phyloP scores from a whole-genome alignment of 2,888 invertebrate species.

The Andrena fulva region DNA sequence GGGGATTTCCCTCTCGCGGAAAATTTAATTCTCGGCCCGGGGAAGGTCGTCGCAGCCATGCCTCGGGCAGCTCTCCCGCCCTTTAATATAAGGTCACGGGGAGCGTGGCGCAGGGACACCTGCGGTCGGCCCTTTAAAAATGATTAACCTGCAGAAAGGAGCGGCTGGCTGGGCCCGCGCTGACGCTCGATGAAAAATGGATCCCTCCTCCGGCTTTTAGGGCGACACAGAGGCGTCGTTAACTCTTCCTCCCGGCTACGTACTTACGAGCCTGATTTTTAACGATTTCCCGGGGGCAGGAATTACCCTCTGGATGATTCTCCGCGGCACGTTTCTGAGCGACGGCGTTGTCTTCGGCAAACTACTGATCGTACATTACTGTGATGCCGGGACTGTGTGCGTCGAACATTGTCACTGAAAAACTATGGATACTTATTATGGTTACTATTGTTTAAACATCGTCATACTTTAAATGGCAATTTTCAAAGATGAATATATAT shows the following conservation, averaged over 20 bases:
- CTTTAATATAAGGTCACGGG: slow-evolving; percentile 62
- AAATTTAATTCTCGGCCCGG: slow-evolving; percentile 73
- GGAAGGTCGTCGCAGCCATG: slow-evolving; percentile 56
- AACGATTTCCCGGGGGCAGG: slow-evolving; percentile 31
- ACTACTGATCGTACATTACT: slow-evolving; percentile 1
- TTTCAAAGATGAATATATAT: too few relatives aligned
- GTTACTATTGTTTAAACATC: too few relatives aligned
- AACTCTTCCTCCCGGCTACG: slow-evolving; percentile 64
- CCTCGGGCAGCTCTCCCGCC: slow-evolving; percentile 38
- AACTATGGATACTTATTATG: too few relatives aligned
- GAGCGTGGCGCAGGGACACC: slow-evolving; percentile 71
- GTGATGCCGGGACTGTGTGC: neutral
- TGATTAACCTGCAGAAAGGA: slow-evolving; percentile 78
- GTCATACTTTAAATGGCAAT: too few relatives aligned
- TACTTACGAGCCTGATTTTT: slow-evolving; percentile 43
- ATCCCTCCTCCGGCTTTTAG: slow-evolving; percentile 45
- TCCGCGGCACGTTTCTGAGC: slow-evolving; percentile 19
- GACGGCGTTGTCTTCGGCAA: slow-evolving; percentile 11
- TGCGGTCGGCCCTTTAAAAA: slow-evolving; percentile 81
- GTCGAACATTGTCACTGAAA: too few relatives aligned
- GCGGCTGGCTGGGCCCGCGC: slow-evolving; percentile 37
- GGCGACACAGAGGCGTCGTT: slow-evolving; percentile 74
- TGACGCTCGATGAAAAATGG: slow-evolving; percentile 79
- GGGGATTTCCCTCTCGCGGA: slow-evolving; percentile 52
- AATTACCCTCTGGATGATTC: slow-evolving; percentile 22